Conservation (phyloP, 1,140 invertebrate species). For the Calycopis cecrops region DNA sequence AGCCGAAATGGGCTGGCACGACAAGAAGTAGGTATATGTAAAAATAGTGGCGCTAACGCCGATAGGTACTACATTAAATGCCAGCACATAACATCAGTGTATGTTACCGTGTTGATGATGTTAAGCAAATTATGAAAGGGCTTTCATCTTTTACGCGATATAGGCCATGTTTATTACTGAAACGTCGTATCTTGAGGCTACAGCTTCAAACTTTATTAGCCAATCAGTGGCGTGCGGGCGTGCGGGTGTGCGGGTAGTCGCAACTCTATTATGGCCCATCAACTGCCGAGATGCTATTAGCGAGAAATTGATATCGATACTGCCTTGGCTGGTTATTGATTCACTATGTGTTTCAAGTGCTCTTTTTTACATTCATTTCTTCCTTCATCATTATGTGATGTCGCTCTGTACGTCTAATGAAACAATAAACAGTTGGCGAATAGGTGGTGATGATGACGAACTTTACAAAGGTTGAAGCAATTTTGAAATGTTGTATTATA, state of each 20-base stretch:
- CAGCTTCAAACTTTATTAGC: slow-evolving; percentile 5
- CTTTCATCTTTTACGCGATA: slow-evolving; percentile 1
- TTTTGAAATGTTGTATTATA: too few relatives aligned
- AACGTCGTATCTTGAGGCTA: neutral
- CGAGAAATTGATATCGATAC: slow-evolving; percentile 5
- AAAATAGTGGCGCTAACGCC: too few relatives aligned
- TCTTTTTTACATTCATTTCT: neutral
- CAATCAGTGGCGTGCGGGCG: neutral
- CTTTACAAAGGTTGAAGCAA: too few relatives aligned
- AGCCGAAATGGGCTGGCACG: too few relatives aligned
- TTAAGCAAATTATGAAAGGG: neutral
- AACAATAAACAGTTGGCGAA: too few relatives aligned
- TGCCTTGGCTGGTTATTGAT: slow-evolving; percentile 9
- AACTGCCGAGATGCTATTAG: slow-evolving; percentile 9
- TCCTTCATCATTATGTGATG: too few relatives aligned
- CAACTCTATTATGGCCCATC: slow-evolving; percentile 7
- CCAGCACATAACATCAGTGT: too few relatives aligned
- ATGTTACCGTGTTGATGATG: neutral
- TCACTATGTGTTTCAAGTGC: neutral
- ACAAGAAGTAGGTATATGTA: too few relatives aligned
- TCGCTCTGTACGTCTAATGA: too few relatives aligned
- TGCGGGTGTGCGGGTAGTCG: neutral
- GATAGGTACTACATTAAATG: too few relatives aligned
- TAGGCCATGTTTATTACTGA: slow-evolving; percentile 4
- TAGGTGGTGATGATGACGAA: too few relatives aligned